Evolutionary conservation across 2,797 vertebrate species (phyloP), one percentile per base, ranked within the genome.

Genomic region (Podarcis lilfordi): DNA sequence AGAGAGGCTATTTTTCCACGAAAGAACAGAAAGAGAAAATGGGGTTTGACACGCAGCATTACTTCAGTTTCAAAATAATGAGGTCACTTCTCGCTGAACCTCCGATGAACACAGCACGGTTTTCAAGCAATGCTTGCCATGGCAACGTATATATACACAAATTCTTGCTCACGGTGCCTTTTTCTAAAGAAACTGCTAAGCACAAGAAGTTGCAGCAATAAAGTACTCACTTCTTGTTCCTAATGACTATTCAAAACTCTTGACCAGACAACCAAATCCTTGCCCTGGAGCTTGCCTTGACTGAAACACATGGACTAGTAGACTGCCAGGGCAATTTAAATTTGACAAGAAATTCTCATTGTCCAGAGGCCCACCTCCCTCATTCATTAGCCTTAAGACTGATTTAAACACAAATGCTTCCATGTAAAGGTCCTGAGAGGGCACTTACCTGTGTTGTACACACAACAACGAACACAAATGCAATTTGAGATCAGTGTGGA

Each of bases 41-140:
- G 50, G 83, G 88, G 86, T 91, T 85, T 68, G 87, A 69, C 29
- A 88, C 17, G 11, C 2, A 43, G 25, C n/a, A 88, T 85, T 80
- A 29, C 35, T 37, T 75, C 59, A 45, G 3, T 6, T 25, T 32
- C 66, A 69, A 59, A 72, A 84, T 32, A 32, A 66, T 21, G 29
- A 45, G n/a, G 32, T 27, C 55, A 66, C 40, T 59, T n/a, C 82
- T 64, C 64, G 7, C 25, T 66, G 17, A 6, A 81, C 25, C 75
- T 50, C 32, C 13, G 50, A 87, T 64, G 71, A 37, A 66, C 79
- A 82, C 37, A 32, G 23, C 35, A 45, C 59, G 61, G 5, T 45
- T 82, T 82, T 66, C 55, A 75, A 75, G 29, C 71, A 80, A 32
- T n/a, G 21, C 19, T 77, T 77, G 27, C 72, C 69, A 82, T 66